Evolutionary conservation across 2,797 vertebrate species (phyloP), one percentile per base, ranked within the genome.

Genomic region (Hippoglossus hippoglossus): DNA sequence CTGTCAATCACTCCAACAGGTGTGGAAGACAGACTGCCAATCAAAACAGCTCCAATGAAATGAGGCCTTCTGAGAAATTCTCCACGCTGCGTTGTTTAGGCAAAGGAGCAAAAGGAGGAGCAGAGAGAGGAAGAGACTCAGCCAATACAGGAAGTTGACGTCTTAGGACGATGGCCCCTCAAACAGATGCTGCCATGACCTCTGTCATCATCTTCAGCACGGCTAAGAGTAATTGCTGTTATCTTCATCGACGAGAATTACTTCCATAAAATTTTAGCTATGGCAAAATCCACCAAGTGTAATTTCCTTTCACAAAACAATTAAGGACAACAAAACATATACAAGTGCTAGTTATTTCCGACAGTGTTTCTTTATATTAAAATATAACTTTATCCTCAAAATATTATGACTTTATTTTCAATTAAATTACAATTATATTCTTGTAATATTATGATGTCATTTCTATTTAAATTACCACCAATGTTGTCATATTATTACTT

Each of bases 1-100:
- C 96, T 98, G 97, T 97, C 97, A 98, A 97, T 97, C 95, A 94
- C 78, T 93, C 93, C 94, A 93, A 83, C 80, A 96, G 96, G 95
- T 95, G 88, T 75, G 75, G 77, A 85, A 70, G 77, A 85, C 63
- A 76, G 58, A 59, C 73, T 86, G 91, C 79, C 84, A 88, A 82
- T 91, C 91, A 91, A 77, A 92, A 80, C 61, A 41, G 72, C 82
- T 83, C 75, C 71, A 83, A 79, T 71, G 86, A 84, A 57, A 79
- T 52, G 55, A 79, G 60, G 76, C 73, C 71, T 0, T 57, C n/a
- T 5, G 3, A 22, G 64, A 79, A 79, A 77, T 22, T 54, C 44
- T 78, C 53, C 44, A 53, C 10, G 49, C 16, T 41, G 55, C 52
- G 49, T 62, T 63, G 61, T 68, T 80, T 47, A 19, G 67, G 70